phyloP scores from a whole-genome alignment of 2,797 vertebrate species.

The Clarias platycephalus region DNA sequence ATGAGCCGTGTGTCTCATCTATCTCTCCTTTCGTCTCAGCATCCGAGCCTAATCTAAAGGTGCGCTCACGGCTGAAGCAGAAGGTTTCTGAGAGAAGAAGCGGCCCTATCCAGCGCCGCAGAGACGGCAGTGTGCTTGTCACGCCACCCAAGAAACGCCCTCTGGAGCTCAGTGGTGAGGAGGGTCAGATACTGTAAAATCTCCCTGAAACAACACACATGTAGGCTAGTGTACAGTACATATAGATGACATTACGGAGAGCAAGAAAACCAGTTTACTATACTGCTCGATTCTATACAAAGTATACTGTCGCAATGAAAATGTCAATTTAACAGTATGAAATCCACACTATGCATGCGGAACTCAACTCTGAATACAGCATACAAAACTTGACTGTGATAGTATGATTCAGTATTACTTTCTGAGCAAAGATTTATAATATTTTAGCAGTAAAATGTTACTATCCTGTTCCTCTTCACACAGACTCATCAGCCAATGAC shows the following conservation, averaged over 20 bases:
- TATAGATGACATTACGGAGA: no score
- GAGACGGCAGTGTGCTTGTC: constrained; percentile 57
- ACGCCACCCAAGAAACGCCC: constrained; percentile 53
- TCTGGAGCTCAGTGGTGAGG: constrained; percentile 52
- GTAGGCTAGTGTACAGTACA: neutral
- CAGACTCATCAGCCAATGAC: constrained; percentile 84
- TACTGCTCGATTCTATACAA: neutral
- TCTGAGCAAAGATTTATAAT: neutral
- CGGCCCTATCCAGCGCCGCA: constrained; percentile 53
- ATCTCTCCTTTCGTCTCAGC: constrained; percentile 32
- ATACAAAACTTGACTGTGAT: no score
- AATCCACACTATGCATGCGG: neutral
- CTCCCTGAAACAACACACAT: neutral
- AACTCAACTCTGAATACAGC: neutral
- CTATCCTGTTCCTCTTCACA: neutral
- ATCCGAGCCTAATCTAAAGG: constrained; percentile 59
- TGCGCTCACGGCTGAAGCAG: constrained; percentile 59
- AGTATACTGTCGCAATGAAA: neutral
- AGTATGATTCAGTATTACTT: neutral
- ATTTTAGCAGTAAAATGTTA: neutral
- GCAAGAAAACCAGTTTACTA: neutral
- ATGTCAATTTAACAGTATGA: neutral
- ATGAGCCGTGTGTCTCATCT: neutral
- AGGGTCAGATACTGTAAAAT: neutral
- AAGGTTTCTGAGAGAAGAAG: constrained; percentile 58